Evolutionary conservation across 1,140 invertebrate genomes (phyloP).

Genomic region (Aphelenchoides besseyi): DNA sequence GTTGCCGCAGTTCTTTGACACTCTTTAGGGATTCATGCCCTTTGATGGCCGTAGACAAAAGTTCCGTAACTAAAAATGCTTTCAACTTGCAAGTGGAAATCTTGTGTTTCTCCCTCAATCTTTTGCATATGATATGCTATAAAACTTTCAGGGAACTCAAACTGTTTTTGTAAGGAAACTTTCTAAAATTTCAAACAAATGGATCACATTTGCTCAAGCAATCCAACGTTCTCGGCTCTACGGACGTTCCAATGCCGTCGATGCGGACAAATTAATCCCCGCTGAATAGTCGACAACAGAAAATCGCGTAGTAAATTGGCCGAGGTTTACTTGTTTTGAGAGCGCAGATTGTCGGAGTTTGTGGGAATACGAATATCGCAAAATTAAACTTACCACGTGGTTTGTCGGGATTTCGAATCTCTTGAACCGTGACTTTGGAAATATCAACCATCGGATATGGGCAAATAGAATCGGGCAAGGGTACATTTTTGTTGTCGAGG

Average conservation of each 20-base stretch:
- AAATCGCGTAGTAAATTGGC: background rate
- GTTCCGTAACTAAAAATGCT: background rate
- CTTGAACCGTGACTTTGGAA: constrained; percentile 59
- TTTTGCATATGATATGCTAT: too few species aligned
- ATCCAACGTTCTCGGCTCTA: too few species aligned
- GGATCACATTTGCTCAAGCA: too few species aligned
- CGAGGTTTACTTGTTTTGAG: background rate
- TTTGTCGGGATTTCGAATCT: constrained; percentile 54
- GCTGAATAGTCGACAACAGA: background rate
- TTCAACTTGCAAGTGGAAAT: background rate
- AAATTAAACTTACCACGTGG: constrained; percentile 51
- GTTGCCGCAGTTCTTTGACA: background rate
- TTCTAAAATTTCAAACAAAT: too few species aligned
- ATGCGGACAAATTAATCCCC: constrained; percentile 11
- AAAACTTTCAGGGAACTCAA: too few species aligned
- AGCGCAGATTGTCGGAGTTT: background rate
- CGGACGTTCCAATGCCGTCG: too few species aligned
- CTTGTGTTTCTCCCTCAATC: too few species aligned
- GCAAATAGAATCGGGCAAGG: constrained; percentile 59
- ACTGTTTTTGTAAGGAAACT: too few species aligned
- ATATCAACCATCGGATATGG: constrained; percentile 61
- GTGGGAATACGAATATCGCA: background rate
- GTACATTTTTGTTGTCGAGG: constrained; percentile 33
- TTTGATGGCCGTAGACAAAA: background rate
- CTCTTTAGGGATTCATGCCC: background rate